Evolutionary conservation across 1,140 invertebrate genomes (phyloP).

Genomic region (Archivesica marissinica): DNA sequence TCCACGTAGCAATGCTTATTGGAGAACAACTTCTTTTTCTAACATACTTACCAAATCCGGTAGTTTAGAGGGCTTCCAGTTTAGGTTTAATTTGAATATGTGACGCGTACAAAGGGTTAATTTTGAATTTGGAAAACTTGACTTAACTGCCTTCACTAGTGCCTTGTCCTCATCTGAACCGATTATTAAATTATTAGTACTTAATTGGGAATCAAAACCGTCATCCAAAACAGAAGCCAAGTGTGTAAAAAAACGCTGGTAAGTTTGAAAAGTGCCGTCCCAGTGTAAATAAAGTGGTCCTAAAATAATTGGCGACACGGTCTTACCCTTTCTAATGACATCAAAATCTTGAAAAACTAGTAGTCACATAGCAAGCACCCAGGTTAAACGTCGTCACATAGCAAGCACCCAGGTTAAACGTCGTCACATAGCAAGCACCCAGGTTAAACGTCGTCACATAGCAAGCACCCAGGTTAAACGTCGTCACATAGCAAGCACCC

Average conservation of each 20-base stretch:
- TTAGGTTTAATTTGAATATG: constrained; percentile 3
- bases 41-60: background rate
- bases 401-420: too few species aligned
- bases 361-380: constrained; percentile 19
- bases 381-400: constrained; percentile 56
- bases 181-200: constrained; percentile 5
- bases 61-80: constrained; percentile 1
- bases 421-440: too few species aligned
- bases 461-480: too few species aligned
- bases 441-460: too few species aligned
- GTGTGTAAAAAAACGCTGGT: too few species aligned
- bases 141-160: constrained; percentile 11
- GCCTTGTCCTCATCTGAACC: constrained; percentile 47
- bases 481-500: too few species aligned
- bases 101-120: constrained; percentile 29
- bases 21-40: background rate
- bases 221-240: background rate
- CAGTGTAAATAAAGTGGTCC: constrained; percentile 44
- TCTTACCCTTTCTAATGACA: background rate
- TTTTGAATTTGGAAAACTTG: constrained; percentile 2
- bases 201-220: background rate
- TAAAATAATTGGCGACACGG: background rate
- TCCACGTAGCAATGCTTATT: background rate
- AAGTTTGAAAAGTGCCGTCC: constrained; percentile 29
- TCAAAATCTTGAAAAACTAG: constrained; percentile 18